Evolutionary conservation across 2,113 vertebrate genomes (phyloP).

Genomic region (Eidolon helvum): DNA sequence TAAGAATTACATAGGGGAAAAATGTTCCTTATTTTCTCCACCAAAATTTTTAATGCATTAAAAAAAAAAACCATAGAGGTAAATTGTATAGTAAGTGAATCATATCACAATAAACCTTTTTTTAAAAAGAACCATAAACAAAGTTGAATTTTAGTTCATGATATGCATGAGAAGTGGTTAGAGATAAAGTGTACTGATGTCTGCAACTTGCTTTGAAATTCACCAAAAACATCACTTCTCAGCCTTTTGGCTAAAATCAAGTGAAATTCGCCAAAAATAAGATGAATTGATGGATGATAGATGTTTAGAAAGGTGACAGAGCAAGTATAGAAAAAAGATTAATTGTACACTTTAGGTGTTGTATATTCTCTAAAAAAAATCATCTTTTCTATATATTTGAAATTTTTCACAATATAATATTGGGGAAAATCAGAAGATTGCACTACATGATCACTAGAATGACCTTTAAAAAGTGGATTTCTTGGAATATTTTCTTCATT

Average conservation of each 20-base stretch:
- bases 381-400: background rate
- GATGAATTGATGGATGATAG: background rate
- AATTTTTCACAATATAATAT: background rate
- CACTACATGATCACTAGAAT: background rate
- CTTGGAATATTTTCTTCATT: background rate
- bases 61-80: background rate
- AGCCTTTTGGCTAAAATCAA: no score
- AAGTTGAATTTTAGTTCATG: background rate
- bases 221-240: background rate
- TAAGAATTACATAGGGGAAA: background rate
- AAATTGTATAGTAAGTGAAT: background rate
- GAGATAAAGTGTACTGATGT: background rate
- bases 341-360: background rate
- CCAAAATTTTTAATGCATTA: background rate
- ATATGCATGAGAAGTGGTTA: background rate
- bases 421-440: background rate
- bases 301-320: background rate
- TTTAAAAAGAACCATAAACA: background rate
- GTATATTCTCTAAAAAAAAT: background rate
- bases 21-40: background rate
- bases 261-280: background rate
- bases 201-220: conserved; percentile 1
- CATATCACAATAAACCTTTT: background rate
- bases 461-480: background rate
- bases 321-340: background rate